Conservation (phyloP, 2,888 invertebrate species). For the Tenthredo scrophulariae region DNA sequence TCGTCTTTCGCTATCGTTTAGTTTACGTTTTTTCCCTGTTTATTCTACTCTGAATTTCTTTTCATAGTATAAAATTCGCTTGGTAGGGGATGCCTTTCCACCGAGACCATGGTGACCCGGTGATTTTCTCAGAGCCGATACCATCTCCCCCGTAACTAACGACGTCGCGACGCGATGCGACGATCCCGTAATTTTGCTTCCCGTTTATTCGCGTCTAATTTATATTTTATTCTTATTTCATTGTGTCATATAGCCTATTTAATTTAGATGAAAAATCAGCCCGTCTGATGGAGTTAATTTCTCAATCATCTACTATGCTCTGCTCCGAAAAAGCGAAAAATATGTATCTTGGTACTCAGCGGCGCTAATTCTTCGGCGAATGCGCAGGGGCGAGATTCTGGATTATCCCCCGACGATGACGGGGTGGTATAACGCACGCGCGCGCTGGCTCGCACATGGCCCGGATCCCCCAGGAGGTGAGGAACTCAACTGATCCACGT, state of each 20-base stretch:
- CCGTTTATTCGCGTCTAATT: neutral
- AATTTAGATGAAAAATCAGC: neutral
- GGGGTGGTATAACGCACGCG: conserved; percentile 34
- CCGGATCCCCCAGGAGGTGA: conserved; percentile 52
- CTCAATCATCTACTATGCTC: neutral
- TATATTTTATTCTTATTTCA: neutral
- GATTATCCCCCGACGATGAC: conserved; percentile 2
- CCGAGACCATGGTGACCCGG: conserved; percentile 24
- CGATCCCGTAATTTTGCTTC: conserved; percentile 17
- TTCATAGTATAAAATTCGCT: conserved; percentile 11
- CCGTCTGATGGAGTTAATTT: neutral
- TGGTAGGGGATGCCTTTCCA: neutral
- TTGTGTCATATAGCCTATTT: neutral
- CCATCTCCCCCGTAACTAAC: conserved; percentile 39
- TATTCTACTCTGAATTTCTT: neutral
- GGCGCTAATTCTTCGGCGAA: neutral
- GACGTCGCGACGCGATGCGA: conserved; percentile 11
- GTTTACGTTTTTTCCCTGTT: neutral
- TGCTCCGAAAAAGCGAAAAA: neutral
- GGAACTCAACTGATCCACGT: conserved; percentile 47
- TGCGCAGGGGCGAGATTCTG: conserved; percentile 13
- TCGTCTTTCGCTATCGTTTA: neutral
- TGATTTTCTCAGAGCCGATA: conserved; percentile 25
- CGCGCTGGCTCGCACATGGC: conserved; percentile 49
- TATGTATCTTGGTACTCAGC: neutral